A percentile compares a stretch with the other conserved stretches of the same genome.
Conservation (phyloP, 1,140 invertebrate genomes). For the Dryas iulia region DNA sequence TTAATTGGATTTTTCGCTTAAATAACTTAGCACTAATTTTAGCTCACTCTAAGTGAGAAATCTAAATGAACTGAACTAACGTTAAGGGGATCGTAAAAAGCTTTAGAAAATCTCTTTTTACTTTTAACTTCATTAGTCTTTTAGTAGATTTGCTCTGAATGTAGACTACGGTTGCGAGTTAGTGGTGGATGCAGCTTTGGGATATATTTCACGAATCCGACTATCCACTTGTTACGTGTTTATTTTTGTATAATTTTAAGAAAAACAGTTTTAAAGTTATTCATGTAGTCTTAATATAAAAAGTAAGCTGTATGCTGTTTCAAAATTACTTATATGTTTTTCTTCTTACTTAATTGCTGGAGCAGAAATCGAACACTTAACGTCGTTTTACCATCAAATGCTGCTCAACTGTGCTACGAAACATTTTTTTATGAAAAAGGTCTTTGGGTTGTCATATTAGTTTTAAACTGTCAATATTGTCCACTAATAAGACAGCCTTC, state of each 20-base stretch:
- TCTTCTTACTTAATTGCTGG: too few species aligned
- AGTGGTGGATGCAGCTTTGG: neutral
- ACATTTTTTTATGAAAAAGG: too few species aligned
- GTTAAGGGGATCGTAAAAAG: neutral
- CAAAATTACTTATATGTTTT: too few species aligned
- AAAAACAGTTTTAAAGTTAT: too few species aligned
- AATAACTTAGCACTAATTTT: neutral
- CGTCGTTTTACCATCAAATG: too few species aligned
- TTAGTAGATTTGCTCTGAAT: neutral
- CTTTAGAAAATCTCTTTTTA: neutral
- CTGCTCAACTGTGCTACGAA: too few species aligned
- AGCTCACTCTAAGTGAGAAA: neutral
- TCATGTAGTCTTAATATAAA: too few species aligned
- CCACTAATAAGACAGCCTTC: too few species aligned
- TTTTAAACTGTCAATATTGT: too few species aligned
- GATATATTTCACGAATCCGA: neutral
- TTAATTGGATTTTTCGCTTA: neutral
- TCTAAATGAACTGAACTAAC: neutral
- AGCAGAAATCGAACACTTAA: too few species aligned
- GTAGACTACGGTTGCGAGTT: neutral
- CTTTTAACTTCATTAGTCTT: neutral
- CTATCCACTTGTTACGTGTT: neutral
- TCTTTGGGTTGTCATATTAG: too few species aligned
- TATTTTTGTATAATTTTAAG: neutral
- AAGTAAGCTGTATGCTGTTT: too few species aligned